Percentiles rank a stretch among this genome's conserved stretches.
These are phyloP conservation scores for Nothobranchius furzeri DNA, from an alignment of 2,113 vertebrate species.

Conservation along the genomic window DNA sequence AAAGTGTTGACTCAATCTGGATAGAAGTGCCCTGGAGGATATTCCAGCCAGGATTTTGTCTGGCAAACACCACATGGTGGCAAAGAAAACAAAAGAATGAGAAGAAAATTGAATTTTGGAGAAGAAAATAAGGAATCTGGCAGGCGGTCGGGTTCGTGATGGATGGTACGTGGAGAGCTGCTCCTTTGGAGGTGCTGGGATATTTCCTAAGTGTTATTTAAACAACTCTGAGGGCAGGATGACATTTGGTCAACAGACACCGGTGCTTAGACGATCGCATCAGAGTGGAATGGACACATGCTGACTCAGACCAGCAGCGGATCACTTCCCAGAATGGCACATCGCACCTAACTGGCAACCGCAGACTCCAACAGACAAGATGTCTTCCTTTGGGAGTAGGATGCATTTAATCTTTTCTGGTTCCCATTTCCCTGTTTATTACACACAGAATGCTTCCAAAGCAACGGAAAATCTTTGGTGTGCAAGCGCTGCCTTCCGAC, in stretches of 20 bases:
- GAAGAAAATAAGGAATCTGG: not conserved
- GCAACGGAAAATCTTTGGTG: no score
- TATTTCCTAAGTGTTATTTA: conserved; percentile 82
- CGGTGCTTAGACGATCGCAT: conserved; percentile 78
- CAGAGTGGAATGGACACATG: conserved; percentile 74
- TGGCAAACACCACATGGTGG: not conserved
- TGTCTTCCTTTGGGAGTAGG: not conserved
- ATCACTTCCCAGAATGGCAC: conserved; percentile 44
- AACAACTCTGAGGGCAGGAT: conserved; percentile 82
- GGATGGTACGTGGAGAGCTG: conserved; percentile 41
- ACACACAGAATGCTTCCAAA: no score
- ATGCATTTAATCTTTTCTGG: no score
- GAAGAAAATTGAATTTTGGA: not conserved
- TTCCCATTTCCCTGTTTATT: no score
- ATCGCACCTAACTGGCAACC: conserved; percentile 40
- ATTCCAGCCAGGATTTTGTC: conserved; percentile 15
- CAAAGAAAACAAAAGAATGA: not conserved
- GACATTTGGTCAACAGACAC: conserved; percentile 81
- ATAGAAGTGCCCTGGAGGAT: not conserved
- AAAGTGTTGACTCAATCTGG: conserved; percentile 14
- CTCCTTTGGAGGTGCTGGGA: conserved; percentile 75
- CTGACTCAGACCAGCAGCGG: conserved; percentile 56
- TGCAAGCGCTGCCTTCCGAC: no score
- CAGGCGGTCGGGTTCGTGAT: conserved; percentile 39
- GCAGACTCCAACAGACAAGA: conserved; percentile 16